Evolutionary conservation across 1,140 invertebrate genomes (phyloP), one percentile per base, ranked within the genome.

Genomic region (Berghia stephanieae): DNA sequence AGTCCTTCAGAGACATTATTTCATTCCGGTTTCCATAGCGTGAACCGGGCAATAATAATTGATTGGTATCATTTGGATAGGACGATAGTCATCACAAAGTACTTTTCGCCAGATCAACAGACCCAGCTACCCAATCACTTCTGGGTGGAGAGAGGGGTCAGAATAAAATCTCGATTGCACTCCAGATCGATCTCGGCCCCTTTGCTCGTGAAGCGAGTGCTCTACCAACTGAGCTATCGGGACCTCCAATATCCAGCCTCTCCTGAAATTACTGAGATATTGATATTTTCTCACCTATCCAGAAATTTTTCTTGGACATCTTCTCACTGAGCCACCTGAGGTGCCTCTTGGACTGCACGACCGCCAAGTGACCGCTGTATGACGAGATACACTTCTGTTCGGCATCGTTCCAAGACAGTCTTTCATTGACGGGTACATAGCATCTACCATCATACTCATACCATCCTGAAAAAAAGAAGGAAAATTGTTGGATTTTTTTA

Each of bases 211-310:
- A n/a, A n/a, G n/a, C n/a, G n/a, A n/a, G n/a, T n/a, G n/a, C n/a
- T n/a, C n/a, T n/a, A n/a, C n/a, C n/a, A n/a, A n/a, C n/a, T n/a
- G n/a, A n/a, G n/a, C n/a, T n/a, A n/a, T n/a, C n/a, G n/a, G n/a
- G n/a, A n/a, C n/a, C n/a, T n/a, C n/a, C n/a, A n/a, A n/a, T n/a
- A n/a, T n/a, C n/a, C n/a, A n/a, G n/a, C n/a, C n/a, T n/a, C n/a
- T n/a, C n/a, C n/a, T n/a, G n/a, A n/a, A n/a, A n/a, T n/a, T n/a
- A n/a, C n/a, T n/a, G n/a, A n/a, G n/a, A n/a, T n/a, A n/a, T n/a
- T n/a, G n/a, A n/a, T n/a, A n/a, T 18, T 18, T 31, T 73, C 83
- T 82, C 72, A 88, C 87, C 86, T 24, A 88, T 87, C 87, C 87
- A 88, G 77, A 85, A 88, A 8, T 84, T 80, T 42, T 86, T 86